phyloP scores from a whole-genome alignment of 2,888 invertebrate genomes.

The Hemithea aestivaria region DNA sequence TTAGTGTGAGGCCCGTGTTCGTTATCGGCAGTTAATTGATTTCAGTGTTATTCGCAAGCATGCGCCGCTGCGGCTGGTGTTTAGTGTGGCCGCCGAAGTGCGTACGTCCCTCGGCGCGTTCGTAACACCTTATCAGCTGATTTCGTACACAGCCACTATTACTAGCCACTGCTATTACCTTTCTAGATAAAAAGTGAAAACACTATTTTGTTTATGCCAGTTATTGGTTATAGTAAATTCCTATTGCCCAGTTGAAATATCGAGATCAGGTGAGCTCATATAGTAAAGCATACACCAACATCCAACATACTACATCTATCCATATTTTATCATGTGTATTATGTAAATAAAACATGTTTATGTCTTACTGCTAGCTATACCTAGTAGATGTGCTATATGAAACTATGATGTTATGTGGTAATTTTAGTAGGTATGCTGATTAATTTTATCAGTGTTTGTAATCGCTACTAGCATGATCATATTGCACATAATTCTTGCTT shows the following conservation, averaged over 20 bases:
- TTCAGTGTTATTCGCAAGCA: slow-evolving; percentile 58
- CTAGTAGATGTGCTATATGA: slow-evolving; percentile 3
- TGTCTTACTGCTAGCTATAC: slow-evolving; percentile 1
- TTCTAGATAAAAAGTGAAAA: slow-evolving; percentile 2
- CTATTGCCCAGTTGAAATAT: slow-evolving; percentile 3
- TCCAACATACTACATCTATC: too few species aligned
- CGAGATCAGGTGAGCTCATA: slow-evolving; percentile 11
- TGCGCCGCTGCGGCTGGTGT: slow-evolving; percentile 62
- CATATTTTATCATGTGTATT: slow-evolving; percentile 3
- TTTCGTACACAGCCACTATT: slow-evolving; percentile 38
- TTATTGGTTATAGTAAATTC: background rate
- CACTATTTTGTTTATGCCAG: slow-evolving; percentile 1
- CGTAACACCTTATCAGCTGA: slow-evolving; percentile 71
- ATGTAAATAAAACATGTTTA: slow-evolving; percentile 6
- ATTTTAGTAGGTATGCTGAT: slow-evolving; percentile 12
- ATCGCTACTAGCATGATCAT: slow-evolving; percentile 10
- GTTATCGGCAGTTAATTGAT: slow-evolving; percentile 50
- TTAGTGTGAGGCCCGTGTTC: slow-evolving; percentile 25
- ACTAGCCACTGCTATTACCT: slow-evolving; percentile 12
- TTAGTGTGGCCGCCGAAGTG: slow-evolving; percentile 38
- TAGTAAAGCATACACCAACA: too few species aligned
- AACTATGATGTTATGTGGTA: slow-evolving; percentile 16
- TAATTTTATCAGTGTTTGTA: slow-evolving; percentile 18
- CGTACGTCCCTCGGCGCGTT: slow-evolving; percentile 37
- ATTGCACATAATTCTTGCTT: slow-evolving; percentile 3